phyloP scores from a whole-genome alignment of 2,113 vertebrate species.

The Oriolus oriolus region DNA sequence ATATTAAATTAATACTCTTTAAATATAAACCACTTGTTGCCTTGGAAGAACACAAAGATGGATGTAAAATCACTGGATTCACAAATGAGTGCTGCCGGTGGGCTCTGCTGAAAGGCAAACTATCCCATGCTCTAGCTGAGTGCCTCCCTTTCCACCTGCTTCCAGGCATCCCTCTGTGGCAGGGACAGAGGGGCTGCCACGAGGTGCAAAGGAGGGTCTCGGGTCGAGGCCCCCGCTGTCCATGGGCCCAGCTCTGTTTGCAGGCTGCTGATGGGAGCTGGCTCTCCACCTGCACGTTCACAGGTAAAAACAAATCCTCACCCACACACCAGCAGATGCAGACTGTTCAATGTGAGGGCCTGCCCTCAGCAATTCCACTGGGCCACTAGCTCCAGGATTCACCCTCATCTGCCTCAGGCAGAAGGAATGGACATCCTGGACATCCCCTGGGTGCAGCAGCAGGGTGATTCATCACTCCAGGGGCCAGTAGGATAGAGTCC shows the following conservation, averaged over 20 bases:
- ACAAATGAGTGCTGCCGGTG: fast-evolving
- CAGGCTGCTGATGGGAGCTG: background rate
- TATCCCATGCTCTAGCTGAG: background rate
- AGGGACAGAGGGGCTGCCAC: background rate
- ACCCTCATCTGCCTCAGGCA: background rate
- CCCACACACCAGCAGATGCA: background rate
- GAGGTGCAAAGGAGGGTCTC: background rate
- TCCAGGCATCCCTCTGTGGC: fast-evolving
- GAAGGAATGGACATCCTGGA: background rate
- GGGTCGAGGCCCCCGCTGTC: fast-evolving
- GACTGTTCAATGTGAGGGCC: background rate
- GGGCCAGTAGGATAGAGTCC: background rate
- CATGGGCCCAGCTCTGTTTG: background rate
- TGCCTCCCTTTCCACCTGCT: background rate
- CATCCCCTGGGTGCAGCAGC: too few relatives aligned
- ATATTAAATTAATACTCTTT: background rate
- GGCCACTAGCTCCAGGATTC: background rate
- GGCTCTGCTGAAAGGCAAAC: background rate
- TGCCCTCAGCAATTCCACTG: background rate
- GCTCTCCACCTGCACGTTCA: fast-evolving
- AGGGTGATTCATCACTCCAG: fast-evolving
- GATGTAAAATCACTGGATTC: background rate
- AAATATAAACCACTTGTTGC: conserved; percentile 3
- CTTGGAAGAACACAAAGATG: background rate
- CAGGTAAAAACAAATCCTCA: background rate